Evolutionary conservation across 1,140 invertebrate species (phyloP).

Genomic region (Bicyclus anynana): DNA sequence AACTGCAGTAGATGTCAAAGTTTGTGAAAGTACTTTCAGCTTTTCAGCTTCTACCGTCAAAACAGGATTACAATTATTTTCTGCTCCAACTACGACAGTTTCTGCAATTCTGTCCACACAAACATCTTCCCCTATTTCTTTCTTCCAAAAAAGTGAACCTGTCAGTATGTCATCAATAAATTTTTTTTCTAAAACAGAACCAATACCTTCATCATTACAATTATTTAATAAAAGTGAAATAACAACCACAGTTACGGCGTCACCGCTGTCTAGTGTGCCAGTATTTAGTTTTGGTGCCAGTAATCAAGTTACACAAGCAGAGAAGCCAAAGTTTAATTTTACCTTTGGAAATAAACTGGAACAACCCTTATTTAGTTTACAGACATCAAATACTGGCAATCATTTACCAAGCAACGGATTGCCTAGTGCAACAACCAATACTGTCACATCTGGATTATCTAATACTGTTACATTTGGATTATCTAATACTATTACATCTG

Average conservation of each 20-base stretch:
- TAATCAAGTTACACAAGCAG: slow-evolving; percentile 22
- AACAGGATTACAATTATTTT: slow-evolving; percentile 3
- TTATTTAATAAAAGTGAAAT: slow-evolving; percentile 39
- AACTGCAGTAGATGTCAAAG: slow-evolving; percentile 14
- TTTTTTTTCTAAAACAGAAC: slow-evolving; percentile 37
- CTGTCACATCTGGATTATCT: slow-evolving; percentile 20
- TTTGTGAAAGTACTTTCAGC: slow-evolving; percentile 22
- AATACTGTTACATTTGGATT: slow-evolving; percentile 22
- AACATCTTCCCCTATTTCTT: slow-evolving; percentile 12
- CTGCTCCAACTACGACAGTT: slow-evolving; percentile 3
- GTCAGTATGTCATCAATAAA: slow-evolving; percentile 14
- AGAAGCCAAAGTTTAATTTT: slow-evolving; percentile 52
- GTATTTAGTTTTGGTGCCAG: slow-evolving; percentile 48
- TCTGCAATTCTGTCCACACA: slow-evolving; percentile 19
- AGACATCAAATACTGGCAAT: slow-evolving; percentile 27
- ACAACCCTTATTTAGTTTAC: slow-evolving; percentile 30
- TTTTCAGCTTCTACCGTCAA: slow-evolving; percentile 18
- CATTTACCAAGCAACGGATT: slow-evolving; percentile 15
- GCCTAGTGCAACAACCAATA: slow-evolving; percentile 18
- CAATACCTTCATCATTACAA: slow-evolving; percentile 16
- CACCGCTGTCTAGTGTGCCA: slow-evolving; percentile 26
- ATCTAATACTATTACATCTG: slow-evolving; percentile 23
- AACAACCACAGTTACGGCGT: slow-evolving; percentile 18
- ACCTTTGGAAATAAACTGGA: slow-evolving; percentile 43
- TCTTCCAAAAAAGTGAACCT: slow-evolving; percentile 32